Evolutionary conservation across 2,888 invertebrate genomes (phyloP).

Genomic region (Cephalotes varians): DNA sequence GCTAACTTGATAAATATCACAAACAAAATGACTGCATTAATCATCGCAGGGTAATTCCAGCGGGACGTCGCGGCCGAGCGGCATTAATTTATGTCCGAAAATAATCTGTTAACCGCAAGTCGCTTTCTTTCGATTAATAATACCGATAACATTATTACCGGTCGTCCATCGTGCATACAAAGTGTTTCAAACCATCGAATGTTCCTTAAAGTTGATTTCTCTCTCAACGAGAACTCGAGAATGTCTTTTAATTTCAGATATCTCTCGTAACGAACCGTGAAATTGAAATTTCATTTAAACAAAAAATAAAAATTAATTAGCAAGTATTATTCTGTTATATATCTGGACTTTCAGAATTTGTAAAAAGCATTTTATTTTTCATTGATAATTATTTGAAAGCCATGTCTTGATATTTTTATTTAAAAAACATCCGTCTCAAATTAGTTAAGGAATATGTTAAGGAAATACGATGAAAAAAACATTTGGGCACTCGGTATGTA

Average conservation of each 20-base stretch:
- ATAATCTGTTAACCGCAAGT: slow-evolving; percentile 29
- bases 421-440: not conserved
- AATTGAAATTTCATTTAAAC: not conserved
- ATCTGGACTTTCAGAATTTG: not conserved
- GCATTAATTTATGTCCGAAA: slow-evolving; percentile 41
- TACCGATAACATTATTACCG: slow-evolving; percentile 33
- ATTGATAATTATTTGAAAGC: not conserved
- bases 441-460: no score
- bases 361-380: not conserved
- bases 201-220: slow-evolving; percentile 1
- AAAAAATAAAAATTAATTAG: not conserved
- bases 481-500: slow-evolving; percentile 10
- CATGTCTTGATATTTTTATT: not conserved
- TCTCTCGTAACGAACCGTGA: not conserved
- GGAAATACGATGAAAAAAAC: not conserved
- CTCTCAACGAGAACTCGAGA: not conserved
- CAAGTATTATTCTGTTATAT: not conserved
- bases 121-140: slow-evolving; percentile 32
- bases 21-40: slow-evolving; percentile 39
- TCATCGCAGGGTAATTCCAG: slow-evolving; percentile 16
- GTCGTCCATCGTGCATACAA: slow-evolving; percentile 19
- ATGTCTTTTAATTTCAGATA: not conserved
- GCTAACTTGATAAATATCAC: slow-evolving; percentile 24
- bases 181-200: not conserved
- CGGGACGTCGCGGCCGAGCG: not conserved